A percentile compares a stretch with the other conserved stretches of the same genome.
Evolutionary conservation across 2,888 invertebrate genomes (phyloP).

Genomic region (Andrena minutula): DNA sequence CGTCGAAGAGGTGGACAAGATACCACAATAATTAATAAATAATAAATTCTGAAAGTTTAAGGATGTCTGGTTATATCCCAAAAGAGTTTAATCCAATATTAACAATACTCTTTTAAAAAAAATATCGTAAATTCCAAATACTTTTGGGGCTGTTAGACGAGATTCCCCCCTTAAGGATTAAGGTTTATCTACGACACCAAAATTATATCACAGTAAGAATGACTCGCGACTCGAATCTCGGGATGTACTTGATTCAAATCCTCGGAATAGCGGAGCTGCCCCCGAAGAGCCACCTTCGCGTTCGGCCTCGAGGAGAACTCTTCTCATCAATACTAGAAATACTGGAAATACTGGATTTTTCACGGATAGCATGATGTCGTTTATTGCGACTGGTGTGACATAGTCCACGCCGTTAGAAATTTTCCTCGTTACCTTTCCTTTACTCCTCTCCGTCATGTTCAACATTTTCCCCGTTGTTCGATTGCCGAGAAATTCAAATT

Average conservation of each 20-base stretch:
- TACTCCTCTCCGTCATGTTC: slow-evolving; percentile 4
- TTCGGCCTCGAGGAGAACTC: slow-evolving; percentile 50
- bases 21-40: too few relatives aligned
- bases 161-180: too few relatives aligned
- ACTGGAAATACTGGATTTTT: slow-evolving; percentile 72
- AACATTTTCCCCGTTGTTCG: slow-evolving; percentile 58
- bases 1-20: too few relatives aligned
- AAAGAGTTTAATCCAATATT: too few relatives aligned
- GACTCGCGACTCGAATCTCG: slow-evolving; percentile 7
- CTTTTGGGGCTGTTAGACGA: too few relatives aligned
- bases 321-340: slow-evolving; percentile 61
- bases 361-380: slow-evolving; percentile 52
- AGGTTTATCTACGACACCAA: neutral
- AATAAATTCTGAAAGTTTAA: too few relatives aligned
- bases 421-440: slow-evolving; percentile 50
- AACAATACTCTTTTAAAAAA: too few relatives aligned
- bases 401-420: slow-evolving; percentile 55
- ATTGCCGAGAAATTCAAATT: slow-evolving; percentile 58
- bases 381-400: slow-evolving; percentile 55
- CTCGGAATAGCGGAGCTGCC: slow-evolving; percentile 49
- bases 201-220: neutral
- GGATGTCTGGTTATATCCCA: too few relatives aligned
- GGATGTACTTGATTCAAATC: slow-evolving; percentile 32
- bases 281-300: slow-evolving; percentile 55
- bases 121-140: too few relatives aligned